Conservation (phyloP, 2,797 vertebrate species). For the Sebastes hubbsi region DNA sequence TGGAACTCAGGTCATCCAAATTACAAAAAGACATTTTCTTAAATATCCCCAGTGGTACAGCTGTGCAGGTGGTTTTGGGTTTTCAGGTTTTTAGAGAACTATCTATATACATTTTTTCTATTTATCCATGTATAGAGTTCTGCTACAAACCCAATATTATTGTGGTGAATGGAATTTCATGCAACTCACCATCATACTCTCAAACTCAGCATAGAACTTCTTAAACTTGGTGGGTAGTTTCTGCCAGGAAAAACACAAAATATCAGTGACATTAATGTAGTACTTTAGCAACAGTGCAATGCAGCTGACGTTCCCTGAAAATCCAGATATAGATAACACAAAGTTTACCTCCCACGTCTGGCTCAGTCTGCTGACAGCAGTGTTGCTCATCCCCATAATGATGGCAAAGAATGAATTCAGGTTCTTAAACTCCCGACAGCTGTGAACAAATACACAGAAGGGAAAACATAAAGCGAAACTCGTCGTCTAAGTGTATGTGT, state of each 20-base stretch:
- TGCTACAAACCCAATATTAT: not conserved
- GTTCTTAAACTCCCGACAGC: conserved; percentile 98
- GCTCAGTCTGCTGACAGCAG: conserved; percentile 94
- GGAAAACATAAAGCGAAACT: not conserved
- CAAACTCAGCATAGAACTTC: conserved; percentile 99
- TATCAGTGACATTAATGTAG: not conserved
- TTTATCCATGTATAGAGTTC: not conserved
- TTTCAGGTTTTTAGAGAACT: not conserved
- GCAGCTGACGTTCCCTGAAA: not conserved
- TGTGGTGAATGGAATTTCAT: not conserved
- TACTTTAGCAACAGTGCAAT: not conserved
- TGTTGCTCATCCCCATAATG: conserved; percentile 98
- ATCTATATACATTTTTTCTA: not conserved
- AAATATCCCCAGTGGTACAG: not conserved
- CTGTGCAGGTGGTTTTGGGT: not conserved
- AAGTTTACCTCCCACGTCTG: conserved; percentile 96
- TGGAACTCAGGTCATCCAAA: not conserved
- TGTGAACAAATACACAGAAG: conserved; percentile 56
- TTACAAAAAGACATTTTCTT: not conserved
- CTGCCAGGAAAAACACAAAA: conserved; percentile 81
- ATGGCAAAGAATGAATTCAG: conserved; percentile 98
- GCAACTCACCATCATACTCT: conserved; percentile 95
- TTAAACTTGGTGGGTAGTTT: conserved; percentile 99
- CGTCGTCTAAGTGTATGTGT: not conserved
- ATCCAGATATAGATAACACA: not conserved